Evolutionary conservation across 2,797 vertebrate genomes (phyloP).

Genomic region (Muraenolepis orangiensis): DNA sequence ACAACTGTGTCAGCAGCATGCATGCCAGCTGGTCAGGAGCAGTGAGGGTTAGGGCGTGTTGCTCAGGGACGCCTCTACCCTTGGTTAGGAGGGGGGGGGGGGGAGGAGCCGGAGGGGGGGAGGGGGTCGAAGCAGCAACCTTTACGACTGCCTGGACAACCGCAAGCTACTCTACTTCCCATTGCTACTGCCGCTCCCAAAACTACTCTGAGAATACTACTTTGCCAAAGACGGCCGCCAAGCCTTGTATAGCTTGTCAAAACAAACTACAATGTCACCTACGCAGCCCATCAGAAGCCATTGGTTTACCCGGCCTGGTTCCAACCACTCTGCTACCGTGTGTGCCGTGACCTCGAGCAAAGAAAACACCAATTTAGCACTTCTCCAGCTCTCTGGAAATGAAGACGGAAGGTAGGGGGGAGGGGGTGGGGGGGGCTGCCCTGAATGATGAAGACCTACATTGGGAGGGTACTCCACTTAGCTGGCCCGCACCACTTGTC

Average conservation of each 20-base stretch:
- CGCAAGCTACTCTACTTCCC: too few relatives aligned
- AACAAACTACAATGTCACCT: not conserved
- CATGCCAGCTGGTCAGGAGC: too few relatives aligned
- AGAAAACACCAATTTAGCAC: not conserved
- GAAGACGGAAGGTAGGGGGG: not conserved
- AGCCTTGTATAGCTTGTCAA: not conserved
- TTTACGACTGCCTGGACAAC: too few relatives aligned
- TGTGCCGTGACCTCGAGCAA: not conserved
- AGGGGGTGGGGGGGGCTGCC: too few relatives aligned
- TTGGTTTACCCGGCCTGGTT: not conserved
- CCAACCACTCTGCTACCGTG: not conserved
- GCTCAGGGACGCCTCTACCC: too few relatives aligned
- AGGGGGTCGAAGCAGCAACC: too few relatives aligned
- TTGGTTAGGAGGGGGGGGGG: too few relatives aligned
- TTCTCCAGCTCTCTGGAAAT: not conserved
- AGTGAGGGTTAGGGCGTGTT: too few relatives aligned
- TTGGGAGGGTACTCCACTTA: not conserved
- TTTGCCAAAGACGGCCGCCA: not conserved
- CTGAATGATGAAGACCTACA: constrained; percentile 6
- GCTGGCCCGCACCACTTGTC: constrained; percentile 33
- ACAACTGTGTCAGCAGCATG: too few relatives aligned
- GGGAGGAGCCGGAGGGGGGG: too few relatives aligned
- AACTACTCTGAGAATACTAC: not conserved
- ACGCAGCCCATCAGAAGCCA: not conserved
- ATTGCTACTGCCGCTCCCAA: too few relatives aligned